phyloP scores from a whole-genome alignment of 2,888 invertebrate species.

The Acanthococcus lagerstroemiae region DNA sequence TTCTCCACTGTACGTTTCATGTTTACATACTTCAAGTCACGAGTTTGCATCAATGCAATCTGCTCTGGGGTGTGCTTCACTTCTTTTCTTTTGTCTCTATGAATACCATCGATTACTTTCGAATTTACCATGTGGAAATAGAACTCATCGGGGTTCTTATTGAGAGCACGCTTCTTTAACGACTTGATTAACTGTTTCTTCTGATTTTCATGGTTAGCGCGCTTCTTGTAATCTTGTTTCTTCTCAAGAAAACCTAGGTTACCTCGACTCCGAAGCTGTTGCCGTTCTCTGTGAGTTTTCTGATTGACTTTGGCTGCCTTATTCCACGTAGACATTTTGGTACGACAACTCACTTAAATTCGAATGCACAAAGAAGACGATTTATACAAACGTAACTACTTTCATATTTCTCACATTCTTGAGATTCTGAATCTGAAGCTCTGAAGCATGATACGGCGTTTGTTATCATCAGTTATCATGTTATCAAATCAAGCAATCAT shows the following conservation, averaged over 20 bases:
- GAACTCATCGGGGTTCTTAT: constrained; percentile 97
- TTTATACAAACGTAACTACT: no score
- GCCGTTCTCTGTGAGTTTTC: constrained; percentile 72
- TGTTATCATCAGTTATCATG: no score
- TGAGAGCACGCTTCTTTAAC: constrained; percentile 70
- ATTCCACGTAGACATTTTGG: constrained; percentile 80
- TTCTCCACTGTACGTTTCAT: constrained; percentile 76
- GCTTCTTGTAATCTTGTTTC: constrained; percentile 72
- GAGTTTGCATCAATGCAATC: constrained; percentile 76
- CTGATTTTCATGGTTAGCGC: constrained; percentile 68
- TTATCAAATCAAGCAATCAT: no score
- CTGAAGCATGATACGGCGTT: no score
- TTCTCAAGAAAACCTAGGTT: constrained; percentile 77
- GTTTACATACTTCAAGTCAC: constrained; percentile 75
- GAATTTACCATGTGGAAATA: constrained; percentile 95
- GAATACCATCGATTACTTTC: constrained; percentile 49
- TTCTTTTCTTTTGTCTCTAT: constrained; percentile 46
- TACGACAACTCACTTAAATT: no score
- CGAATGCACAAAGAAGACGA: no score
- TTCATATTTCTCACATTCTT: no score
- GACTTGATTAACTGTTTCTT: constrained; percentile 74
- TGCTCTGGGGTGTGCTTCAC: constrained; percentile 74
- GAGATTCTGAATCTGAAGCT: no score
- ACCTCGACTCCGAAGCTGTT: constrained; percentile 66
- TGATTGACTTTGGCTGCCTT: constrained; percentile 78